A percentile compares a stretch with the other conserved stretches of the same genome.
These are phyloP conservation scores for Apaloderma vittatum DNA, from an alignment of 2,113 vertebrate species.

Conservation along the genomic window DNA sequence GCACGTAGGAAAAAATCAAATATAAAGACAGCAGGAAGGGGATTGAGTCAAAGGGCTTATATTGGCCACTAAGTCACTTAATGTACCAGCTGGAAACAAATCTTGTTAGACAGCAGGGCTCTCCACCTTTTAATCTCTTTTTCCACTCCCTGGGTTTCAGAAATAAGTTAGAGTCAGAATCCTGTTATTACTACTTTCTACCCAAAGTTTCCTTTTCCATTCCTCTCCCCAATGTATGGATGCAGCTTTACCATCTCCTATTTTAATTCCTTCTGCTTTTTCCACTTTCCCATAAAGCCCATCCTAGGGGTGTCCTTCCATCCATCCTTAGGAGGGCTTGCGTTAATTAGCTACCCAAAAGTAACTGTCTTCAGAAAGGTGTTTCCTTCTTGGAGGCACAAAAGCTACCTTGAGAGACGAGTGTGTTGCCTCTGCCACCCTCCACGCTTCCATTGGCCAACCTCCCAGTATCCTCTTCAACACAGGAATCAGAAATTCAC, in stretches of 20 bases:
- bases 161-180: not conserved
- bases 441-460: not conserved
- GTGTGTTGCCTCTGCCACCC: not conserved
- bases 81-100: not conserved
- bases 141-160: not conserved
- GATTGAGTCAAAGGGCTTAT: not conserved
- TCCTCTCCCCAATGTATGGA: not conserved
- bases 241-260: not conserved
- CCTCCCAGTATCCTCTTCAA: not conserved
- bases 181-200: not conserved
- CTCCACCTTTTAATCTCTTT: not conserved
- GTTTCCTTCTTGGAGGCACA: not conserved
- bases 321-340: not conserved
- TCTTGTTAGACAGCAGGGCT: not conserved
- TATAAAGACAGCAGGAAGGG: not conserved
- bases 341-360: not conserved
- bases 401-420: fast-evolving
- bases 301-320: not conserved
- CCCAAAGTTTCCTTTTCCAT: not conserved
- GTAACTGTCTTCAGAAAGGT: not conserved
- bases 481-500: not conserved
- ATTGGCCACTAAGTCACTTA: not conserved
- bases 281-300: not conserved
- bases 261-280: not conserved
- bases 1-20: not conserved